Percentiles rank a stretch among this genome's conserved stretches.
phyloP scores from a whole-genome alignment of 2,888 invertebrate species.

The Nudaria mundana region DNA sequence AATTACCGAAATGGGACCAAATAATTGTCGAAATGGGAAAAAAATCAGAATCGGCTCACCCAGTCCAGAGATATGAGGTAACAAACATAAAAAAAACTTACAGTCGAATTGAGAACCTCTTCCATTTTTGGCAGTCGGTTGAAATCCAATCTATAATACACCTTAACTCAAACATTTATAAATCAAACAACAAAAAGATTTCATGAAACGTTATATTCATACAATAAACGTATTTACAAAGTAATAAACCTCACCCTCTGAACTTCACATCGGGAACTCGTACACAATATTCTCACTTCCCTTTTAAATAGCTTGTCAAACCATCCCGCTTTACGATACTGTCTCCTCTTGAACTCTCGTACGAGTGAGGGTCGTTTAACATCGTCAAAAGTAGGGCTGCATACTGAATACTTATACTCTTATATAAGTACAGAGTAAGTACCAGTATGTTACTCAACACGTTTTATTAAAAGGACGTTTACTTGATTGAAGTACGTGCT shows the following conservation, averaged over 20 bases:
- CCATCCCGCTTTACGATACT: conserved; percentile 30
- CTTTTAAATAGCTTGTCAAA: conserved; percentile 36
- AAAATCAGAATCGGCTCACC: no score
- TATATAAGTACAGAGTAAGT: no score
- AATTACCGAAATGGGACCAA: no score
- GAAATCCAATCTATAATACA: no score
- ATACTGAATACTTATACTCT: conserved; percentile 19
- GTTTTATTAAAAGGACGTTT: conserved; percentile 11
- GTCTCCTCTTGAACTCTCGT: conserved; percentile 23
- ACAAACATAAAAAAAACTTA: no score
- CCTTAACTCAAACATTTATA: no score
- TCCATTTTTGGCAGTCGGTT: no score
- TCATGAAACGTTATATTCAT: background rate
- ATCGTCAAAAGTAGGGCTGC: conserved; percentile 7
- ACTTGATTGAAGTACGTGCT: conserved; percentile 3
- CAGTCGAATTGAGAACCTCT: no score
- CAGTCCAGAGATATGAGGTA: no score
- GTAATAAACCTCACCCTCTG: conserved; percentile 3
- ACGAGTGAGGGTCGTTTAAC: conserved; percentile 10
- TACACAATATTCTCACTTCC: conserved; percentile 5
- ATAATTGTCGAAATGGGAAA: no score
- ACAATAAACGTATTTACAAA: background rate
- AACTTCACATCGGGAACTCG: conserved; percentile 1
- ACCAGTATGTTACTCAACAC: conserved; percentile 14
- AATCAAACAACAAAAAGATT: no score